Percentiles rank a stretch among this genome's conserved stretches.
phyloP scores from a whole-genome alignment of 1,140 invertebrate genomes.

The Eupristina koningsbergeri region DNA sequence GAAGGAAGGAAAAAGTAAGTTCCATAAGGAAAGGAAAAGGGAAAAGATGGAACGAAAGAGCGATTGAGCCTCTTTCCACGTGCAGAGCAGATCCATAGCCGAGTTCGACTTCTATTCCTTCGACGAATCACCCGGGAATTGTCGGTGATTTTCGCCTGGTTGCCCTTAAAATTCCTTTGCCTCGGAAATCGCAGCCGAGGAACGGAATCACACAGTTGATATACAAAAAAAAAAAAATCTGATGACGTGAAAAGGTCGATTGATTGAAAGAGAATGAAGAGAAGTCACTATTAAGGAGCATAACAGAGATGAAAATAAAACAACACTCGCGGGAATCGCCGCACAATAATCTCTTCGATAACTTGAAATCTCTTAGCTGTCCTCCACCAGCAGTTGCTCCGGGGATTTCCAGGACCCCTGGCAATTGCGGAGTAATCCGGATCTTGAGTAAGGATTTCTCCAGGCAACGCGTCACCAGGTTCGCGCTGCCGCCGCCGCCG shows the following conservation, averaged over 20 bases:
- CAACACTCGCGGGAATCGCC: background rate
- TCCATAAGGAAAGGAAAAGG: background rate
- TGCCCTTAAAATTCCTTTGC: background rate
- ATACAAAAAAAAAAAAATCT: background rate
- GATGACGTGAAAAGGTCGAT: background rate
- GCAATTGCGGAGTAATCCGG: background rate
- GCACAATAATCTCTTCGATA: background rate
- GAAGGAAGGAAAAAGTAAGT: background rate
- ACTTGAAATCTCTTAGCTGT: slow-evolving; percentile 3
- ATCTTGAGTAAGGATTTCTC: slow-evolving; percentile 34
- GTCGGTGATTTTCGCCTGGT: slow-evolving; percentile 22
- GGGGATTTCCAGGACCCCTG: background rate
- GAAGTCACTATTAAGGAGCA: background rate
- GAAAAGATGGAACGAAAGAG: background rate
- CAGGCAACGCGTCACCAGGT: too few species aligned
- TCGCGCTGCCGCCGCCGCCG: background rate
- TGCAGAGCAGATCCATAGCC: background rate
- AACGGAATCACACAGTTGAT: background rate
- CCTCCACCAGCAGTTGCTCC: background rate
- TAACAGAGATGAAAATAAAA: background rate
- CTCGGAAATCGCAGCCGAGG: background rate
- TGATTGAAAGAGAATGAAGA: background rate
- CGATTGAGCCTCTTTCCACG: slow-evolving; percentile 27
- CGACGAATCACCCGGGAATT: slow-evolving; percentile 31
- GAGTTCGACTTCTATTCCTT: background rate